Conservation (phyloP, 2,113 vertebrate species). For the Anseranas semipalmata region DNA sequence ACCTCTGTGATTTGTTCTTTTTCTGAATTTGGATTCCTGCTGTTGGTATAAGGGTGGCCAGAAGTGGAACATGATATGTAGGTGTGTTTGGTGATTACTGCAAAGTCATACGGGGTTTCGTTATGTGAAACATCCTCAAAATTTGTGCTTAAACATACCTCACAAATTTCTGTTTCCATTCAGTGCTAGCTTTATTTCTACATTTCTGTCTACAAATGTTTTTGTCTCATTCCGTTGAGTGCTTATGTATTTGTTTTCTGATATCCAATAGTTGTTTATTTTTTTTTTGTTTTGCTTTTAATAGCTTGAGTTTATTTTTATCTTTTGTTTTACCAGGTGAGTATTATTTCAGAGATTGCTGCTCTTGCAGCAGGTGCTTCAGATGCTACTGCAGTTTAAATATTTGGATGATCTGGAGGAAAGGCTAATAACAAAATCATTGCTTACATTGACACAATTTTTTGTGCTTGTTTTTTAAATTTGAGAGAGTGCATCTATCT, state of each 20-base stretch:
- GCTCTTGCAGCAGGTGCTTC: background rate
- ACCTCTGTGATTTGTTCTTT: background rate
- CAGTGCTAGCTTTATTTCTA: background rate
- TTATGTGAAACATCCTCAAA: background rate
- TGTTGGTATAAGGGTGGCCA: background rate
- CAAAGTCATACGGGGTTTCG: background rate
- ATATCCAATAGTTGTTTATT: background rate
- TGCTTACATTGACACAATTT: background rate
- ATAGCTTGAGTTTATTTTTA: constrained; percentile 10
- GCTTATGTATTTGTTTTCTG: background rate
- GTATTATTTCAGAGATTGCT: background rate
- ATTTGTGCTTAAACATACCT: background rate
- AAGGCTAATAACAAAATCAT: background rate
- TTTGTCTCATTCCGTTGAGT: background rate
- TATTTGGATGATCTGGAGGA: background rate
- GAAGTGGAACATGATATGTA: background rate
- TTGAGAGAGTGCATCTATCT: background rate
- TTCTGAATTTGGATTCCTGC: background rate
- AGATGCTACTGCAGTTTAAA: background rate
- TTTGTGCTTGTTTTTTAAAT: background rate
- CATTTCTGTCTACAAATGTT: background rate
- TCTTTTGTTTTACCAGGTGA: background rate
- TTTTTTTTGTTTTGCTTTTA: background rate
- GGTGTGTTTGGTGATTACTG: background rate
- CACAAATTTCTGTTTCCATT: background rate